Evolutionary conservation across 2,797 vertebrate genomes (phyloP), one percentile per base, ranked within the genome.

Genomic region (Sebastes minor): DNA sequence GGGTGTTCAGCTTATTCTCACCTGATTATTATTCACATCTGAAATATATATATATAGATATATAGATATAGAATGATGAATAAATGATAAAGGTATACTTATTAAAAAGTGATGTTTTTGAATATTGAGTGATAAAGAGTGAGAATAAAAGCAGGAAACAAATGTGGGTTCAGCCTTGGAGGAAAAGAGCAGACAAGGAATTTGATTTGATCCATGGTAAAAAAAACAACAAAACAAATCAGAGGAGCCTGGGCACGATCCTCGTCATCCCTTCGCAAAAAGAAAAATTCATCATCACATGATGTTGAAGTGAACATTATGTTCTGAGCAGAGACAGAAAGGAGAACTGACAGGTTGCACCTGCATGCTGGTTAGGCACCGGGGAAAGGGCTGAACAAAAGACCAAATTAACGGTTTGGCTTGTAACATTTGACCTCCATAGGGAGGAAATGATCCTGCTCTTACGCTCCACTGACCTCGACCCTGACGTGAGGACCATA

Each of bases 1-100:
- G 20, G 18, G 49, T 78, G 32, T 53, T 70, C 28, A 53, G 28
- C 69, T 62, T 73, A 75, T 72, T 49, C 25, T 66, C 25, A 53
- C 67, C 60, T 83, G 76, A 85, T 85, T 80, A 38, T 38, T 38
- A 38, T 38, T 38, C 35, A 62, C 71, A 74, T 32, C 33, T 53
- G 66, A 62, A 71, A 56, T 52, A 18, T 72, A 64, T 16, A 56
- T 42, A 13, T 49, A 56, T 42, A 55, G 63, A 56, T 49, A 20
- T 67, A 64, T 38, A 60, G 23, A n/a, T 75, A 64, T 56, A 67
- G 81, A 81, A 73, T 68, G 49, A 70, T 35, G 32, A 32, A 12
- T 69, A 8, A 27, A 42, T 38, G 5, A 61, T 61, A 52, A 65
- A 71, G 71, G 8, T 32, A 42, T 35, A 27, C 30, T 32, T 49